A percentile compares a stretch with the other conserved stretches of the same genome.
phyloP scores from a whole-genome alignment of 2,888 invertebrate genomes.

The Neuroscelio doddi region DNA sequence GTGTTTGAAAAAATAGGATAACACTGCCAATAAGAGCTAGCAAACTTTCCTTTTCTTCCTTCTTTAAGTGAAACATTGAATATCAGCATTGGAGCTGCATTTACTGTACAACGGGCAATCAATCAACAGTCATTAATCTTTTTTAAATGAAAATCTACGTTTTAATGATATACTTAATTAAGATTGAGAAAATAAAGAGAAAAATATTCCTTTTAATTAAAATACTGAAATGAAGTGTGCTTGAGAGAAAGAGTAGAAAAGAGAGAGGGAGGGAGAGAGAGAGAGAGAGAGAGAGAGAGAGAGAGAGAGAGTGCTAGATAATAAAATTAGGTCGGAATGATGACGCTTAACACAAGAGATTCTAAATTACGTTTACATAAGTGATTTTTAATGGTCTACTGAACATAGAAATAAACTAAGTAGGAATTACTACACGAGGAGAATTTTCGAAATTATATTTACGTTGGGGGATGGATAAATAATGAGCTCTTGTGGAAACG shows the following conservation, averaged over 20 bases:
- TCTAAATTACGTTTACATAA: slow-evolving; percentile 61
- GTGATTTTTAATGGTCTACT: slow-evolving; percentile 38
- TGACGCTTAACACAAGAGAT: slow-evolving; percentile 48
- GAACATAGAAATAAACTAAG: slow-evolving; percentile 1
- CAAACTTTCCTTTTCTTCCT: too few species aligned
- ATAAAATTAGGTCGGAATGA: slow-evolving; percentile 6
- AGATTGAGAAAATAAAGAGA: too few species aligned
- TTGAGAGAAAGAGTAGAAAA: not conserved
- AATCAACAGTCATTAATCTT: not conserved
- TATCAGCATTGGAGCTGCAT: slow-evolving; percentile 29
- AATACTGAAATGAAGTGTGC: too few species aligned
- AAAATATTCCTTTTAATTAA: too few species aligned
- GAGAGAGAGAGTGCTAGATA: not conserved
- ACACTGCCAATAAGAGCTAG: slow-evolving; percentile 4
- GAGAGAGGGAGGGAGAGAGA: not conserved
- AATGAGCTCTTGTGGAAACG: too few species aligned
- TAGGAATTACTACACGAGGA: not conserved
- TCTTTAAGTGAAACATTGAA: too few species aligned
- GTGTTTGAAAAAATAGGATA: not conserved
- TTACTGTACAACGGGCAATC: slow-evolving; percentile 18
- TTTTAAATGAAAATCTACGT: too few species aligned
- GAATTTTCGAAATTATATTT: not conserved
- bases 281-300: not conserved
- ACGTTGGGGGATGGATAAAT: not conserved
- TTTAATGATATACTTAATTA: too few species aligned